Evolutionary conservation across 37 sponge, comb jelly and placozoan genomes (phyloP).

Genomic region (Ianthella basta): DNA sequence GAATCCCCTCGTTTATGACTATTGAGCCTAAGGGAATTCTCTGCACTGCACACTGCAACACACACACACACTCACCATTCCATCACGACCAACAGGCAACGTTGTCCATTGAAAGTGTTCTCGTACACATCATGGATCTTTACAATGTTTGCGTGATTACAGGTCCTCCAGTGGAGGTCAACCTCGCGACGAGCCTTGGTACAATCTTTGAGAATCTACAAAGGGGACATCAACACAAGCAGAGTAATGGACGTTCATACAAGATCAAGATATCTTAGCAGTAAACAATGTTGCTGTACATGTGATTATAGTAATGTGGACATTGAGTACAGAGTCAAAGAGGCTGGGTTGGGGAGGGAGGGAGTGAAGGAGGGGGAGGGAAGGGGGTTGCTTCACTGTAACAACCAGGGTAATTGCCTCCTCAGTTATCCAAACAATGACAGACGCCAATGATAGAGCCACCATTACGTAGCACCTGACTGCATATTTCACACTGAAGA

Average conservation of each 20-base stretch:
- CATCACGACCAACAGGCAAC: constrained; percentile 95
- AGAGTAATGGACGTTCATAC: background rate
- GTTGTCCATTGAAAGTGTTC: constrained; percentile 82
- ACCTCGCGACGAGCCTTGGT: constrained; percentile 92
- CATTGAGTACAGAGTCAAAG: background rate
- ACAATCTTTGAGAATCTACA: constrained; percentile 77
- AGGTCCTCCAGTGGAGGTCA: constrained; percentile 89
- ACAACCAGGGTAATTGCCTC: too few species aligned
- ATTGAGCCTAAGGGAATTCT: too few species aligned
- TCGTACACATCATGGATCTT: constrained; percentile 96
- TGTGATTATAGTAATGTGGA: background rate
- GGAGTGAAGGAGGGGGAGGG: background rate
- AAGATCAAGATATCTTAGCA: background rate
- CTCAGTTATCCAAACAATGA: too few species aligned
- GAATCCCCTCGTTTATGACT: too few species aligned
- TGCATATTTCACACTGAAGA: too few species aligned
- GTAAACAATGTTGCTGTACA: constrained; percentile 14
- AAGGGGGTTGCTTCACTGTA: background rate
- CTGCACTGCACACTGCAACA: too few species aligned
- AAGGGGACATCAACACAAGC: background rate
- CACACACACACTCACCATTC: constrained; percentile 78
- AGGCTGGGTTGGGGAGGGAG: background rate
- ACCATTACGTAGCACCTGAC: too few species aligned
- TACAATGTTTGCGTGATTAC: constrained; percentile 88
- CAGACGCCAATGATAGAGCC: too few species aligned